Percentiles rank a stretch among this genome's conserved stretches.
Evolutionary conservation across 1,140 invertebrate species (phyloP).

Genomic region (Drosophila willistoni): DNA sequence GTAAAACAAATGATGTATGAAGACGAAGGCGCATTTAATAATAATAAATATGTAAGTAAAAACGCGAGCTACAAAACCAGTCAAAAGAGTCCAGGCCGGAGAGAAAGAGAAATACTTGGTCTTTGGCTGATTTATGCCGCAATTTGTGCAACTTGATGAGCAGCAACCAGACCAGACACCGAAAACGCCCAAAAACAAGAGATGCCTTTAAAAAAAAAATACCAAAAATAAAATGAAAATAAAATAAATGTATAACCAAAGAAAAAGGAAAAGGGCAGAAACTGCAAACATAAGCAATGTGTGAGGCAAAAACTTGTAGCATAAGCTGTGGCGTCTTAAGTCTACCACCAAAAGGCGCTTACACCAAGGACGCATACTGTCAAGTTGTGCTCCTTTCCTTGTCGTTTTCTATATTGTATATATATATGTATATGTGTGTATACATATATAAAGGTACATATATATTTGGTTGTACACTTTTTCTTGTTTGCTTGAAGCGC

Average conservation of each 20-base stretch:
- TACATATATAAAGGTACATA: background rate
- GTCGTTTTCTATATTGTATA: background rate
- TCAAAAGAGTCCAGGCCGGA: constrained; percentile 32
- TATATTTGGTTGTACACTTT: constrained; percentile 48
- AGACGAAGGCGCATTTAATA: constrained; percentile 42
- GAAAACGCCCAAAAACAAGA: constrained; percentile 24
- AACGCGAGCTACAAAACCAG: constrained; percentile 31
- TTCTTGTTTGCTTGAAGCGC: constrained; percentile 35
- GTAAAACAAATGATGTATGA: constrained; percentile 28
- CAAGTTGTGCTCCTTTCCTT: constrained; percentile 36
- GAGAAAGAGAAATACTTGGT: constrained; percentile 55
- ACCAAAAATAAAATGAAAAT: constrained; percentile 13
- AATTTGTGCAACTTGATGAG: constrained; percentile 72
- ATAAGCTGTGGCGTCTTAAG: constrained; percentile 54
- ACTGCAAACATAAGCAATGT: constrained; percentile 32
- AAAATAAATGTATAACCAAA: constrained; percentile 8
- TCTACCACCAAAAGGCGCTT: constrained; percentile 30
- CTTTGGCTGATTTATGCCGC: constrained; percentile 73
- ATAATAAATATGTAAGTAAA: constrained; percentile 27
- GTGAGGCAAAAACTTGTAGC: constrained; percentile 51
- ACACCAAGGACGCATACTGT: constrained; percentile 54
- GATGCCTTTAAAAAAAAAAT: constrained; percentile 19
- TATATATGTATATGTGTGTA: too few relatives aligned
- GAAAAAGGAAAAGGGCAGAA: constrained; percentile 25
- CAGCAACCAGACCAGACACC: constrained; percentile 25